phyloP scores from a whole-genome alignment of 2,888 invertebrate species.

The Mantis religiosa region DNA sequence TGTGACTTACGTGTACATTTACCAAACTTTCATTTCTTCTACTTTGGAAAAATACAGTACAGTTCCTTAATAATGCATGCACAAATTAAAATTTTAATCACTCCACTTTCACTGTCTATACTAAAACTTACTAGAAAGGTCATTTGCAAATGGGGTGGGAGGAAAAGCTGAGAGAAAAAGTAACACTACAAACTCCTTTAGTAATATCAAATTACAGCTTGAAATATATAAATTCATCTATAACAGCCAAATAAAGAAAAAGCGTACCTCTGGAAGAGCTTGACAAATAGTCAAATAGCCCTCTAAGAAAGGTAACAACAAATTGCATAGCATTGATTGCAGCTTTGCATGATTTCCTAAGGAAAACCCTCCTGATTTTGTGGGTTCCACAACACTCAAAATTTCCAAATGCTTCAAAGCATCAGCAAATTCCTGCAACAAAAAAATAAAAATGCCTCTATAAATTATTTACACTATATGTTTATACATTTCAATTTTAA shows the following conservation, averaged over 20 bases:
- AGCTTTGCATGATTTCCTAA: slow-evolving; percentile 48
- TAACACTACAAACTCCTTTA: too few species aligned
- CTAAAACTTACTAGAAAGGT: too few species aligned
- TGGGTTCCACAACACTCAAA: slow-evolving; percentile 39
- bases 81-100: too few species aligned
- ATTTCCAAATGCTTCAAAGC: slow-evolving; percentile 42
- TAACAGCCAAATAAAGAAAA: not conserved
- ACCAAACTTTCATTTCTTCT: too few species aligned
- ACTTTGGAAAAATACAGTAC: too few species aligned
- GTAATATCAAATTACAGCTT: too few species aligned
- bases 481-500: not conserved
- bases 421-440: slow-evolving; percentile 47
- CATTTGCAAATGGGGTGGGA: too few species aligned
- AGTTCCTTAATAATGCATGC: too few species aligned
- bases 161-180: too few species aligned
- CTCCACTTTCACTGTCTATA: too few species aligned
- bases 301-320: slow-evolving; percentile 60
- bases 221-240: too few species aligned
- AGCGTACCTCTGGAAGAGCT: slow-evolving; percentile 50
- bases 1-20: too few species aligned
- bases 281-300: slow-evolving; percentile 53
- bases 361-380: slow-evolving; percentile 38
- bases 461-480: not conserved
- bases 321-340: slow-evolving; percentile 54
- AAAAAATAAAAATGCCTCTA: not conserved